Base-by-base conservation (phyloP, 2,797 vertebrate species). In the Danio kyathit region DNA sequence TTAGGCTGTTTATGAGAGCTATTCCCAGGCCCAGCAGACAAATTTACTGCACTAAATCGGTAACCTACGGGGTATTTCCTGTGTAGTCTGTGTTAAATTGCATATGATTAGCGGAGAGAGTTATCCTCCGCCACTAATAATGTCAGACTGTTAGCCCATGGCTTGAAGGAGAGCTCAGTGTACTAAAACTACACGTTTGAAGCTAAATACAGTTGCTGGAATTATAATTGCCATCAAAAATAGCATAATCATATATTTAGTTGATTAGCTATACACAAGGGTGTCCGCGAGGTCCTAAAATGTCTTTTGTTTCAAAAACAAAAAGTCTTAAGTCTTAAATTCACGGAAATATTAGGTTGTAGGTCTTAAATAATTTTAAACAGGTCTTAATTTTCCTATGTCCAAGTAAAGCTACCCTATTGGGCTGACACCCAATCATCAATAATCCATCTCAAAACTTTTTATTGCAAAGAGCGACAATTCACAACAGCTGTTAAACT, bases 31-130 rank as follows among this genome's bases (percentile, higher is more conserved):
- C 38, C 81, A 66, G 57, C 71, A 65, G 64, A 83, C 43, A 81
- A 60, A 74, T 70, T 38, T 85, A 65, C 81, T 79, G 75, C 21
- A 49, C 76, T 81, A 71, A 83, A 78, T 85, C 70, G 44, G 63
- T 46, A 60, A 67, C 74, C 43, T 78, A 65, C 8, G 44, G 71
- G 46, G 40, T 77, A 61, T 79, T 75, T 85, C 71, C 81, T 81
- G 57, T 74, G 76, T 71, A 82, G 79, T 61, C 74, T 81, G 40
- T 60, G 52, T 49, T 81, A 81, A 71, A 85, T 79, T 85, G 79
- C 78, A 81, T 51, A 83, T 83, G 70, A 81, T 85, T 85, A 81
- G 74, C 64, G 48, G 59, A 29, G 78, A 74, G 78, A 78, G 76
- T 80, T 78, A 54, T 72, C 76, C 76, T 74, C 49, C 48, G 41